Evolutionary conservation across 2,797 vertebrate genomes (phyloP).

Genomic region (Rhyacichthys aspro): DNA sequence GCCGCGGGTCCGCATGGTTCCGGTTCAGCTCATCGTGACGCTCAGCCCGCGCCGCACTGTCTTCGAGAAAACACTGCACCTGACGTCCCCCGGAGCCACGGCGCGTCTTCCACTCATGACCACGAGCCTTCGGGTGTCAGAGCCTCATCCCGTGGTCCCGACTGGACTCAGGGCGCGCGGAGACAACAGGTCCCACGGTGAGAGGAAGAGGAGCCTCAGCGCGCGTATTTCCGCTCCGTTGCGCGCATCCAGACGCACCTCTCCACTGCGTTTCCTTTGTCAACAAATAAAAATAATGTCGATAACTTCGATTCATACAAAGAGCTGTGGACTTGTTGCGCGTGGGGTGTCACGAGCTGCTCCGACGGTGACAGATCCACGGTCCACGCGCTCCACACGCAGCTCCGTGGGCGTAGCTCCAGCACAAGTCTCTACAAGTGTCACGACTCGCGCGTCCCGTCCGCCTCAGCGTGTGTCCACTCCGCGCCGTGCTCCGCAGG

Average conservation of each 20-base stretch:
- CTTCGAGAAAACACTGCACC: background rate
- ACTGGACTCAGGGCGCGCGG: background rate
- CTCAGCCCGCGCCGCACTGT: background rate
- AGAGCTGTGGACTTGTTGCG: slow-evolving; percentile 15
- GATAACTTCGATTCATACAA: background rate
- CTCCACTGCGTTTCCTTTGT: slow-evolving; percentile 9
- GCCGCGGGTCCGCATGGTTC: background rate
- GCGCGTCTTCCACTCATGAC: background rate
- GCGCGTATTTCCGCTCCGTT: slow-evolving; percentile 42
- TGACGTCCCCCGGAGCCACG: background rate
- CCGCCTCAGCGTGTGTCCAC: slow-evolving; percentile 17
- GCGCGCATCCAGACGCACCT: slow-evolving; percentile 49
- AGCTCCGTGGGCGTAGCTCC: slow-evolving; percentile 63
- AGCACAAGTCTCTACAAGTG: slow-evolving; percentile 48
- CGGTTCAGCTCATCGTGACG: background rate
- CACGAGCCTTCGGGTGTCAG: background rate
- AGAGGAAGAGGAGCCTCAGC: slow-evolving; percentile 10
- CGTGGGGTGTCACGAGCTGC: slow-evolving; percentile 48
- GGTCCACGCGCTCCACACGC: slow-evolving; percentile 47
- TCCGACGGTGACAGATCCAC: slow-evolving; percentile 46
- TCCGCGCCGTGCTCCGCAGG: background rate
- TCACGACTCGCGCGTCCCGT: slow-evolving; percentile 56
- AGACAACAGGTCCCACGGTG: background rate
- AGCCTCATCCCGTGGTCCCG: slow-evolving; percentile 3
- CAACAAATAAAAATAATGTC: background rate